Base-by-base conservation (phyloP, 2,113 vertebrate genomes). In the Cyprinodon tularosa region DNA sequence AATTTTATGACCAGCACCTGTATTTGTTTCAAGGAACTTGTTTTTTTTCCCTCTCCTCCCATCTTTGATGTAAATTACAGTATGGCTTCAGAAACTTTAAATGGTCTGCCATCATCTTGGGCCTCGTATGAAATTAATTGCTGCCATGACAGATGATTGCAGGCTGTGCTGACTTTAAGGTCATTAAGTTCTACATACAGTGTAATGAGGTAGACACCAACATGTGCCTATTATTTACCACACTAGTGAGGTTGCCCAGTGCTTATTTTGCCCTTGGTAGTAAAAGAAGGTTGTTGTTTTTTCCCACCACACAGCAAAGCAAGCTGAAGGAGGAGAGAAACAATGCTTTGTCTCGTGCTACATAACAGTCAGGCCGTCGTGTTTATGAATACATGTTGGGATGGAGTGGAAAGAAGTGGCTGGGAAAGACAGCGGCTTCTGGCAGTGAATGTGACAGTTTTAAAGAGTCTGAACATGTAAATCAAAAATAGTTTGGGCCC, bases 381-480 rank as follows among this genome's bases (percentile, higher is more conserved):
- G 66, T 68, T 8, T 11, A 20, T 64, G 72, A 79, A 60, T 65
- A 50, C 72, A 62, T 61, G 71, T 63, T 71, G 37, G 20, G 37
- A 73, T 20, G 48, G 59, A 37, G 82, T 47, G 67, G 3, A 37
- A 71, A 57, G 47, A n/a, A 45, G 62, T 66, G 42, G 36, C 65
- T 68, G 59, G 9, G 63, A 75, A 72, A 39, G 86, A 48, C 66
- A 13, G 61, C 17, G 20, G 69, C 53, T 48, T 70, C 61, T 71
- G 64, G 60, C 20, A 82, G 83, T 91, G 91, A 87, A 91, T 92
- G 90, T 93, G 92, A 93, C 92, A 91, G 83, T 92, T 94, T 93
- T 92, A 93, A 94, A 89, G 91, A 92, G 90, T 94, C 92, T 94
- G 88, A 94, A 93, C 94, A 94, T 94, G 94, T 93, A 94, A 94